Base-by-base conservation (phyloP, 2,113 vertebrate genomes). In the Syngnathus floridae region DNA sequence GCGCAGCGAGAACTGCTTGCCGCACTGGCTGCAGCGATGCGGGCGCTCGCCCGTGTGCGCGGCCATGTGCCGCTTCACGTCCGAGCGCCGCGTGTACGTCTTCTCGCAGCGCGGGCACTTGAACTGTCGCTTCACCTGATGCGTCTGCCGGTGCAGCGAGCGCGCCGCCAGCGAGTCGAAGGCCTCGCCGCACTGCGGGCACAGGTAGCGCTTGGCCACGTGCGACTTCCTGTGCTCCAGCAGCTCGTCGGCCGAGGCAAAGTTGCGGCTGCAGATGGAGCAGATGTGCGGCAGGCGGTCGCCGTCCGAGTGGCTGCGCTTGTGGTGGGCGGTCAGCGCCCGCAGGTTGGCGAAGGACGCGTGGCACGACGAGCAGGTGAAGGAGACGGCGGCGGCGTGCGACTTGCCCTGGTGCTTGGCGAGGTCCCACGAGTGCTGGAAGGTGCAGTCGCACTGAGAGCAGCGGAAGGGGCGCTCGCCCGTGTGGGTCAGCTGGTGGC, bases 401-500 rank as follows among this genome's bases (percentile, higher is more conserved):
- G 83, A 82, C 54, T 86, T 86, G 19, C 82, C 86, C 76, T 87
- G 66, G 8, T 85, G 91, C 74, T 90, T 91, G 8, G 83, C 83
- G 72, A 91, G 79, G 49, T 91, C 90, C 90, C 89, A 91, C 0
- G 89, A 84, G 72, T 94, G 16, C 92, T 94, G 0, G 90, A 95
- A 88, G 85, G 93, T 71, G 76, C 91, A 80, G 17, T 85, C 74
- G 1, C 89, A 90, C 62, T 70, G 84, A 0, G 87, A 82, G 78
- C 89, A 90, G 43, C 73, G 84, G 61, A 88, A 90, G 0, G 90
- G 89, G 2, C 89, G 75, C 63, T 89, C 94, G 69, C 90, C 89
- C 0, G 90, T 91, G 81, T 91, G 90, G 0, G 82, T 91, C 54
- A 90, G 82, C 82, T 91, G 90, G 81, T 96, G 94, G 48, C 93